These are phyloP conservation scores for Harpagifer antarcticus DNA, from an alignment of 2,797 vertebrate genomes.

Conservation along the genomic window DNA sequence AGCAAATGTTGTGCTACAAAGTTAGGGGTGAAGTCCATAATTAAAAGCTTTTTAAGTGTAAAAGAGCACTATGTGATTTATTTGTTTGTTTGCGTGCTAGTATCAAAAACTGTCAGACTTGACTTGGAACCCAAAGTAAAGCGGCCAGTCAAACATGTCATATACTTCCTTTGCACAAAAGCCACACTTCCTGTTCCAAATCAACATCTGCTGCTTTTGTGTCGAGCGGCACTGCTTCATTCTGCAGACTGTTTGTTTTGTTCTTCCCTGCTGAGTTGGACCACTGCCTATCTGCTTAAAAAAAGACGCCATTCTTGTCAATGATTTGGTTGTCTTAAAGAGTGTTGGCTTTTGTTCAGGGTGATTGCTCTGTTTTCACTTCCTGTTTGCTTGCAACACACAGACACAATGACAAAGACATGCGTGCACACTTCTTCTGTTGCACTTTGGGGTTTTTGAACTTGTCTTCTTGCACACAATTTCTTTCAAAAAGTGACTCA, in stretches of 20 bases:
- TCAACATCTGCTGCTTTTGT: conserved; percentile 76
- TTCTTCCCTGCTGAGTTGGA: conserved; percentile 47
- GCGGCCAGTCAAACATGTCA: conserved; percentile 38
- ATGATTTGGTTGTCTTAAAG: conserved; percentile 31
- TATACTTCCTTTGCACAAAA: conserved; percentile 72
- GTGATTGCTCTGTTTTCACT: conserved; percentile 67
- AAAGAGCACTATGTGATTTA: conserved; percentile 15
- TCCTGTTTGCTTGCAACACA: conserved; percentile 68
- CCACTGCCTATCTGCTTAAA: conserved; percentile 32
- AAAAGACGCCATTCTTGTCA: conserved; percentile 46
- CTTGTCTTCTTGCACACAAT: conserved; percentile 31
- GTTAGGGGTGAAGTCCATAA: not conserved
- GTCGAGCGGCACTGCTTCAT: conserved; percentile 48
- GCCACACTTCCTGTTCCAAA: conserved; percentile 75
- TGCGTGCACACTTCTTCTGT: conserved; percentile 31
- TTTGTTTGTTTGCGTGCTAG: conserved; percentile 21
- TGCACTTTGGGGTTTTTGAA: conserved; percentile 34
- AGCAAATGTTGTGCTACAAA: not conserved
- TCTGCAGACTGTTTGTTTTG: conserved; percentile 63
- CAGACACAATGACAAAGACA: conserved; percentile 22
- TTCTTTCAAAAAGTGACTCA: conserved; percentile 43
- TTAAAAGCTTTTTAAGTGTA: conserved; percentile 5
- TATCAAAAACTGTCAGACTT: conserved; percentile 5
- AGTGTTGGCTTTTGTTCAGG: conserved; percentile 51
- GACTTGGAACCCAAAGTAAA: conserved; percentile 21